phyloP scores from a whole-genome alignment of 2,113 vertebrate species.

The Hystrix cristata region DNA sequence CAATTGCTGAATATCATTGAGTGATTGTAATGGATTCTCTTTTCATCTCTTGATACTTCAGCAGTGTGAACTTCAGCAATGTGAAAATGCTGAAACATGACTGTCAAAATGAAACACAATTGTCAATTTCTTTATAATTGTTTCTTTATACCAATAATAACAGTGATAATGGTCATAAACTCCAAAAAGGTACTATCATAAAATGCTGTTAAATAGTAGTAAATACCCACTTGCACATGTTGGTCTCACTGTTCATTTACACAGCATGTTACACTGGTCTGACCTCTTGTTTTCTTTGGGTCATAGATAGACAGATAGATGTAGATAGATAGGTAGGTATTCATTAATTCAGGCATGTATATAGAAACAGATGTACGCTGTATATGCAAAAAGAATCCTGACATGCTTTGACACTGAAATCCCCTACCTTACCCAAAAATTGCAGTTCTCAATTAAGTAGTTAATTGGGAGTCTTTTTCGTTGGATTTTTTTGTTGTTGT shows the following conservation, averaged over 20 bases:
- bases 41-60: conserved; percentile 54
- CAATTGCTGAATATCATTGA: conserved; percentile 32
- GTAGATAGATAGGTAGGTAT: neutral
- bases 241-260: conserved; percentile 36
- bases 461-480: neutral
- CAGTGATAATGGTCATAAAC: conserved; percentile 2
- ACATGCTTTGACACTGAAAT: conserved; percentile 32
- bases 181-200: neutral
- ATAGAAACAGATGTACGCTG: neutral
- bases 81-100: neutral
- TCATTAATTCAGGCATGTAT: neutral
- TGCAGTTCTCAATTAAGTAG: conserved; percentile 24
- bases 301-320: neutral
- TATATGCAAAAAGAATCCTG: neutral
- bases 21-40: conserved; percentile 9
- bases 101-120: conserved; percentile 65
- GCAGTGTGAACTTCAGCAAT: conserved; percentile 39
- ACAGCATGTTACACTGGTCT: conserved; percentile 26
- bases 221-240: conserved; percentile 1
- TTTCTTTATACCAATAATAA: neutral
- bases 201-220: conserved; percentile 43
- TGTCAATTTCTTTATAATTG: conserved; percentile 49
- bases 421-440: neutral
- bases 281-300: conserved; percentile 5
- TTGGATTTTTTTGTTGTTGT: neutral